These are phyloP conservation scores for Pogona vitticeps DNA, from an alignment of 2,113 vertebrate species.

Conservation along the genomic window DNA sequence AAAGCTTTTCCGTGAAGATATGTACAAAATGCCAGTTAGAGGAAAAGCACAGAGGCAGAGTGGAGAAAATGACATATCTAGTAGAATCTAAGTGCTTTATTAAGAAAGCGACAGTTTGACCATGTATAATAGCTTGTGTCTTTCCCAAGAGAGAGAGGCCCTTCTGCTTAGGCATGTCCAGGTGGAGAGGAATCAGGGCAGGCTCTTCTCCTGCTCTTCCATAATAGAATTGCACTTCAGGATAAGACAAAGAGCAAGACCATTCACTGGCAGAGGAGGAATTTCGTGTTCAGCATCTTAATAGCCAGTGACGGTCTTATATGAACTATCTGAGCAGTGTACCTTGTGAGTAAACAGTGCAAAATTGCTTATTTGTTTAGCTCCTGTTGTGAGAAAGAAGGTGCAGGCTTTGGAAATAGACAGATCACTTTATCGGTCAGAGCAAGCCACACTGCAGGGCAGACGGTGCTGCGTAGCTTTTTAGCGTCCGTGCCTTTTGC, in stretches of 20 bases:
- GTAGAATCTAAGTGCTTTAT: slow-evolving; percentile 49
- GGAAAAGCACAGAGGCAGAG: slow-evolving; percentile 41
- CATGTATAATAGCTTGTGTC: neutral
- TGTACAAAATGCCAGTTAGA: slow-evolving; percentile 17
- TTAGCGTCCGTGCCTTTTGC: neutral
- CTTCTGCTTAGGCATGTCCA: neutral
- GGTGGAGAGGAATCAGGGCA: neutral
- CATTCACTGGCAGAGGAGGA: neutral
- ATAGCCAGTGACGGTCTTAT: neutral
- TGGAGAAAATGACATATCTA: slow-evolving; percentile 42
- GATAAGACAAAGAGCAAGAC: neutral
- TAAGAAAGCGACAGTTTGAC: slow-evolving; percentile 23
- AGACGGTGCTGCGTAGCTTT: neutral
- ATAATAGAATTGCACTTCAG: neutral
- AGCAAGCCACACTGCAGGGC: too few relatives aligned
- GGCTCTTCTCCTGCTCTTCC: neutral
- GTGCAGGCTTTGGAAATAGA: neutral
- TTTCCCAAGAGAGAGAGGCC: neutral
- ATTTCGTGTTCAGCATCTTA: neutral
- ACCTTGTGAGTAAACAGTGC: neutral
- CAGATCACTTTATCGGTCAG: neutral
- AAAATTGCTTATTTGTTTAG: neutral
- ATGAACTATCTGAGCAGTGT: neutral
- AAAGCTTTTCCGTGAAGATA: too few relatives aligned
- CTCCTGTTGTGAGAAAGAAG: neutral